Base-by-base conservation (phyloP, 2,113 vertebrate genomes). In the Cyprinodon brontotheroides region DNA sequence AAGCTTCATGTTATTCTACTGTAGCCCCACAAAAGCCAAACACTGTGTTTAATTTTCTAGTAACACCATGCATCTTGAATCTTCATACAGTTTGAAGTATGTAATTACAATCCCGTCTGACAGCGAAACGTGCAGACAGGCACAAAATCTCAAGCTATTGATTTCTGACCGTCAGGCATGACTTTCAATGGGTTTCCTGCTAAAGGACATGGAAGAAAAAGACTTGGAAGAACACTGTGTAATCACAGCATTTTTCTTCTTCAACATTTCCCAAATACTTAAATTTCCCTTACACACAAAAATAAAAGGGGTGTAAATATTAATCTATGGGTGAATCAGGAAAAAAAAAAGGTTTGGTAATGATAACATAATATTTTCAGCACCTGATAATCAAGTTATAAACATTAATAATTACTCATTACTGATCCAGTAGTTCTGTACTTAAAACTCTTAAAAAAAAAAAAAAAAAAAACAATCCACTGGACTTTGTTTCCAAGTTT, bases 61-160 rank as follows among this genome's bases (percentile, higher is more conserved):
- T 22, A 29, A 61, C 57, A 59, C 41, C 17, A 12, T 75, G n/a
- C 22, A 47, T 47, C 37, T 67, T 17, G 45, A 61, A 11, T n/a
- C 17, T 29, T 7, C 47, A 29, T 39, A 11, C 73, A 61, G 40
- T 48, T 47, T 37, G 41, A 50, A 45, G 43, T 75, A 3, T 75
- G 60, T 61, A 45, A 65, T 65, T 65, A 41, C 63, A 65, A 65
- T 17, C 63, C 39, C 11, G 38, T 41, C 63, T 65, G 15, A 4
- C 38, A 40, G 63, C 2, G 15, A 63, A 63, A 40, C 37, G 38
- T 17, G 37, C 37, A 63, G 37, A 40, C 8, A 39, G 37, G 7
- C 37, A n/a, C 63, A 4, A 65, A 65, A 65, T n/a, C 63, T 65
- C 17, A 65, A 65, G 39, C 39, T 43, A 65, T 65, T 65, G 63